Base-by-base conservation (phyloP, 2,797 vertebrate genomes). In the Menidia menidia region DNA sequence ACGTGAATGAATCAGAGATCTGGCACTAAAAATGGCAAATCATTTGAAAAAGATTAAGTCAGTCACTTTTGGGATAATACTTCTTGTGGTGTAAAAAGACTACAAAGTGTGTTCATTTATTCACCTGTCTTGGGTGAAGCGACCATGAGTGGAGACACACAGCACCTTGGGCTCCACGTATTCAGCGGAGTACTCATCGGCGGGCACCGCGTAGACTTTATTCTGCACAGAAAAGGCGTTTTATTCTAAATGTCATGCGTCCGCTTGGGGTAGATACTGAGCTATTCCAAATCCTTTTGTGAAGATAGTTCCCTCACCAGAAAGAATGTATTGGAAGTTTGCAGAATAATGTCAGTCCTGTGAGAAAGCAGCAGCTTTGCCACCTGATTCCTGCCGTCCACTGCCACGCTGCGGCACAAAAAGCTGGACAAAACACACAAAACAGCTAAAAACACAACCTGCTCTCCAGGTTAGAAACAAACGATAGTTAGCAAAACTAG, bases 371-470 rank as follows among this genome's bases (percentile, higher is more conserved):
- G 92, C 16, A 94, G 84, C 69, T 86, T 54, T 1, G 95, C 93
- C 19, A 96, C 44, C 2, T 93, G 93, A 66, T 94, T 93, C 61
- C 59, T 83, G 48, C 68, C 50, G 1, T 98, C 96, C 5, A 96
- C 91, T 0, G 93, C 95, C 3, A 93, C 65, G 0, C 96, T 98
- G 71, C 97, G 95, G 69, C 97, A 99, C 64, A 96, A 92, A 75
- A 96, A 94, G 73, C 97, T 99, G 85, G 13, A 83, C 64, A 53
- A n/a, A 13, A 71, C 9, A 71, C 9, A 75, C 8, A 39, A n/a
- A 57, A 25, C 32, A 45, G 18, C 9, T 75, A 6, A 50, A 66
- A 69, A 25, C n/a, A 42, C 12, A 52, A 10, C 6, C 1, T 35
- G 45, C 9, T 57, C 60, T 32, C 5, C 4, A 30, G 50, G 25